phyloP scores from a whole-genome alignment of 2,888 invertebrate genomes.

The Hermaeophaga mercurialis region DNA sequence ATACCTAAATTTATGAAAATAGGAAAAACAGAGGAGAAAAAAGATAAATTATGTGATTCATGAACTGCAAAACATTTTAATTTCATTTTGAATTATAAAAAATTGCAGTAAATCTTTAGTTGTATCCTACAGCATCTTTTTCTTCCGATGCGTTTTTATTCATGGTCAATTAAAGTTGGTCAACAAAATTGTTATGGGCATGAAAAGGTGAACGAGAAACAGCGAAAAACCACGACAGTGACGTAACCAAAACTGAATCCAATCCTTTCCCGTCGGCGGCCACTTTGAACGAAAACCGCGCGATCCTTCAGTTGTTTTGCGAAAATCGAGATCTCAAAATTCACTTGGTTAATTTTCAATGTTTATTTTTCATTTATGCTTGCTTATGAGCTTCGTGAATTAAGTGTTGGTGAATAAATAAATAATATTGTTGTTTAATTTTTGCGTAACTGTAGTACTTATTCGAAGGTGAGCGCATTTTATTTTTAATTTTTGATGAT shows the following conservation, averaged over 20 bases:
- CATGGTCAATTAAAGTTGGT: conserved; percentile 39
- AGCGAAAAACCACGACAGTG: conserved; percentile 32
- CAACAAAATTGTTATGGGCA: conserved; percentile 34
- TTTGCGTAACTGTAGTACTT: conserved; percentile 6
- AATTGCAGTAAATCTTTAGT: no score
- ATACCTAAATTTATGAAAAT: no score
- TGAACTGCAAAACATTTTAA: no score
- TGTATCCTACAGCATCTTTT: conserved; percentile 11
- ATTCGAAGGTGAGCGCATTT: conserved; percentile 15
- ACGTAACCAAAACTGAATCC: conserved; percentile 23
- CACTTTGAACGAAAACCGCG: conserved; percentile 32
- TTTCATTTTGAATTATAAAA: no score
- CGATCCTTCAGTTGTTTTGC: conserved; percentile 34
- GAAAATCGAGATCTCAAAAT: conserved; percentile 29
- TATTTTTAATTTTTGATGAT: conserved; percentile 21
- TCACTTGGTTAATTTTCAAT: neutral
- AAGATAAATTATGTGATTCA: no score
- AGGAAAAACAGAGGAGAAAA: no score
- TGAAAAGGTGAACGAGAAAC: conserved; percentile 29
- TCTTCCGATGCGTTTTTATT: conserved; percentile 27
- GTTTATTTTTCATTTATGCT: conserved; percentile 6
- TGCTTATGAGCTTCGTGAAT: neutral
- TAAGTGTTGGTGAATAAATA: conserved; percentile 1
- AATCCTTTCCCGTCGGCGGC: conserved; percentile 24
- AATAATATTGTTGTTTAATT: neutral